phyloP scores from a whole-genome alignment of 1,140 invertebrate species.

The Metopolophium dirhodum region DNA sequence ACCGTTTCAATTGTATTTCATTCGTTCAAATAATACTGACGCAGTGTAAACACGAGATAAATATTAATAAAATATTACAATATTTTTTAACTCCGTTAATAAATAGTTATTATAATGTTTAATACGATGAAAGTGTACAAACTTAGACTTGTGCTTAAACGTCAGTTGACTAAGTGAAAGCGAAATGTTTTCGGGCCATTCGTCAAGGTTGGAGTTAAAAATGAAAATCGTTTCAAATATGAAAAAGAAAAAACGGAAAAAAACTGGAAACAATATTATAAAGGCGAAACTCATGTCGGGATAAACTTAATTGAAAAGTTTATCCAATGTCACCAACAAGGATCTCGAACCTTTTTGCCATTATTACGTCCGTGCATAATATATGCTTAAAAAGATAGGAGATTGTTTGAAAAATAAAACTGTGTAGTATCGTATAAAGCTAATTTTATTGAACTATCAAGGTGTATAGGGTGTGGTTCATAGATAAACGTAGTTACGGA shows the following conservation, averaged over 20 bases:
- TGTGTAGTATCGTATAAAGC: neutral
- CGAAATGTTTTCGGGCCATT: neutral
- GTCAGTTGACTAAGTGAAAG: neutral
- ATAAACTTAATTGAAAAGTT: constrained; percentile 33
- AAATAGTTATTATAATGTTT: neutral
- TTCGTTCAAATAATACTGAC: neutral
- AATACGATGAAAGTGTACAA: neutral
- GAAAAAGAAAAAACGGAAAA: neutral
- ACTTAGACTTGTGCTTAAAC: neutral
- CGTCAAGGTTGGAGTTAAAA: neutral
- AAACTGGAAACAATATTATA: neutral
- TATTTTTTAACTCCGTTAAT: neutral
- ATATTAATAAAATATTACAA: neutral
- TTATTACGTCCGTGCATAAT: constrained; percentile 1
- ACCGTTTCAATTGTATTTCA: neutral
- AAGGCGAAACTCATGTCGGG: neutral
- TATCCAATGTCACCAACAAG: neutral
- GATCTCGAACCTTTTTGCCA: neutral
- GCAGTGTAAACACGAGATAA: too few species aligned
- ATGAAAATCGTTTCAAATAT: neutral
- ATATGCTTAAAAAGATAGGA: constrained; percentile 1
- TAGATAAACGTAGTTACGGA: neutral
- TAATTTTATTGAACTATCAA: constrained; percentile 21
- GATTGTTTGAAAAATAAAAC: neutral
- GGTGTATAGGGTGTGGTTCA: neutral